These are phyloP conservation scores for Blastobasis adustella DNA, from an alignment of 2,888 invertebrate species.

Conservation along the genomic window DNA sequence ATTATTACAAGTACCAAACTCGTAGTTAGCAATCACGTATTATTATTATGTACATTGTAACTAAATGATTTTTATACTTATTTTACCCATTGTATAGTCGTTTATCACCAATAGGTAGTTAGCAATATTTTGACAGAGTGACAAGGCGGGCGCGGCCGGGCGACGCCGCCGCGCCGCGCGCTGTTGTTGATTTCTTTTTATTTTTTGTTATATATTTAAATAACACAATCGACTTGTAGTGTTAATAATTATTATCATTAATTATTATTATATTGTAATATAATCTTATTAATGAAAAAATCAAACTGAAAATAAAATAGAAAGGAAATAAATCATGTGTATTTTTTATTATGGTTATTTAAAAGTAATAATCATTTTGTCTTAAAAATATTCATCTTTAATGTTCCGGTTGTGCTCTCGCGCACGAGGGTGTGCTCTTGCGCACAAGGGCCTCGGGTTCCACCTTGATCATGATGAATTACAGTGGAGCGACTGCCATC, in stretches of 20 bases:
- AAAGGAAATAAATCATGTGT: slow-evolving; percentile 45
- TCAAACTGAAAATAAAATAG: slow-evolving; percentile 72
- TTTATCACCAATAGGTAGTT: slow-evolving; percentile 63
- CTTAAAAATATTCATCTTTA: too few species aligned
- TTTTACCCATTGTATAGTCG: slow-evolving; percentile 73
- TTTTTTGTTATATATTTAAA: slow-evolving; percentile 73
- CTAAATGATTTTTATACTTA: slow-evolving; percentile 69
- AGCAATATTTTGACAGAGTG: slow-evolving; percentile 54
- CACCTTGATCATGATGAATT: not conserved
- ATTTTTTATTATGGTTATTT: slow-evolving; percentile 11
- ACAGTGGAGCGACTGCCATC: too few species aligned
- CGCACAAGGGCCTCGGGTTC: too few species aligned
- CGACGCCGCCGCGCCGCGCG: slow-evolving; percentile 42
- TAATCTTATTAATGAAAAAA: slow-evolving; percentile 75
- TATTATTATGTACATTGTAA: slow-evolving; percentile 65
- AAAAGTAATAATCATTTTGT: too few species aligned
- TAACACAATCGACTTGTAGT: slow-evolving; percentile 73
- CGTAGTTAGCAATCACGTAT: slow-evolving; percentile 70
- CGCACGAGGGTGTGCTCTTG: not conserved
- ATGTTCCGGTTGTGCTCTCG: too few species aligned
- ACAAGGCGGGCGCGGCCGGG: slow-evolving; percentile 37
- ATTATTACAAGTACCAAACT: slow-evolving; percentile 68
- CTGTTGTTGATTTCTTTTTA: slow-evolving; percentile 65
- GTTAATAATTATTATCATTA: slow-evolving; percentile 74
- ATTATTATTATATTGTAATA: slow-evolving; percentile 73